Conservation (phyloP, 2,888 invertebrate genomes). For the Agriotes lineatus region DNA sequence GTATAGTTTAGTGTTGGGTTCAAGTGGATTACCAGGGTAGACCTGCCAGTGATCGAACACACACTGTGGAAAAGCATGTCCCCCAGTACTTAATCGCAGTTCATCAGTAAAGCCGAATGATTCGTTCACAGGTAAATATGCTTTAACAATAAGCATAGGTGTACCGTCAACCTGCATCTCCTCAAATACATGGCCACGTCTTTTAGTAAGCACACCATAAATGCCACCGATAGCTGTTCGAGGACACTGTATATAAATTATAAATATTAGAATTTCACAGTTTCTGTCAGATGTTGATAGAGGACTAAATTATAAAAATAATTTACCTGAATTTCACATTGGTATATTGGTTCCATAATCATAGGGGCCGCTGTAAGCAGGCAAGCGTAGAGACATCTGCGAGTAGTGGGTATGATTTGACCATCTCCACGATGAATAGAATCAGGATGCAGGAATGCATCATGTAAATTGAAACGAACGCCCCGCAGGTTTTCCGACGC, state of each 20-base stretch:
- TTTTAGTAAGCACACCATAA: conserved; percentile 96
- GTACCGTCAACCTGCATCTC: conserved; percentile 95
- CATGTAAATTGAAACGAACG: conserved; percentile 97
- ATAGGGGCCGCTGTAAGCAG: conserved; percentile 93
- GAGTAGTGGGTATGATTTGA: conserved; percentile 99
- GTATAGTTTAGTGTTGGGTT: conserved; percentile 80
- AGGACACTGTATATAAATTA: no score
- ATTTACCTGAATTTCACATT: conserved; percentile 93
- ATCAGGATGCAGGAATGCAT: conserved; percentile 99
- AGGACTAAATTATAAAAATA: not conserved
- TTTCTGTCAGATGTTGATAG: no score
- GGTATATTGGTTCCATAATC: conserved; percentile 98
- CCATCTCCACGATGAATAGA: conserved; percentile 99
- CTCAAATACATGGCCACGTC: conserved; percentile 98
- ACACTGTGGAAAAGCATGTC: conserved; percentile 99
- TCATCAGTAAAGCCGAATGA: conserved; percentile 99
- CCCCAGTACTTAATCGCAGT: conserved; percentile 96
- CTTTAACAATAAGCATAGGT: conserved; percentile 99
- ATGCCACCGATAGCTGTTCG: conserved; percentile 97
- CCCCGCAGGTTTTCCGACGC: conserved; percentile 98
- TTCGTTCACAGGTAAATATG: conserved; percentile 99
- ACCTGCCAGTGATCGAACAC: conserved; percentile 99
- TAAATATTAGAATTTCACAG: conserved; percentile 70
- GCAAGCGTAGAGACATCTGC: conserved; percentile 97
- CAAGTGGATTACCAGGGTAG: conserved; percentile 94